phyloP scores from a whole-genome alignment of 2,113 vertebrate species.

The Arenaria interpres region DNA sequence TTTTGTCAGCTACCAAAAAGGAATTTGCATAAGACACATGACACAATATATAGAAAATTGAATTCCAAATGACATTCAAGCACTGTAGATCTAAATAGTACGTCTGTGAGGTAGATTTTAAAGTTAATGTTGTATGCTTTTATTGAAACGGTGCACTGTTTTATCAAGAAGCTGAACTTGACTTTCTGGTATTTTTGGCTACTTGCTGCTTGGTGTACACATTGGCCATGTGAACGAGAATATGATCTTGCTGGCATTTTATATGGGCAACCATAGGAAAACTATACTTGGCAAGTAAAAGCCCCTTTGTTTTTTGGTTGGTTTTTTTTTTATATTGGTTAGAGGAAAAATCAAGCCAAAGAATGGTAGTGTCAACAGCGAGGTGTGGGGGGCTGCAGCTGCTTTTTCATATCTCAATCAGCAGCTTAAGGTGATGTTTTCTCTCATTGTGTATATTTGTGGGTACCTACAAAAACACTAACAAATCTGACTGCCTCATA shows the following conservation, averaged over 20 bases:
- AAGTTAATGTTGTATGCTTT: neutral
- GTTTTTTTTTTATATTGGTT: neutral
- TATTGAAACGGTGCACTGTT: neutral
- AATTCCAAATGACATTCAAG: neutral
- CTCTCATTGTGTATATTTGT: neutral
- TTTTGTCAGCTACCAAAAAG: conserved; percentile 35
- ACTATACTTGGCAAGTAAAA: neutral
- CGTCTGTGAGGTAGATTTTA: neutral
- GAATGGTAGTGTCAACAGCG: neutral
- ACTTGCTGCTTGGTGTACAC: neutral
- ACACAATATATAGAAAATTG: neutral
- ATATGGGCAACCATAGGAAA: neutral
- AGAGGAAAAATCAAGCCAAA: neutral
- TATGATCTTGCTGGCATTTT: neutral
- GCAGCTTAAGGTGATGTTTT: neutral
- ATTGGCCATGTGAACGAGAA: neutral
- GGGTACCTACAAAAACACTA: neutral
- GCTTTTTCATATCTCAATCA: neutral
- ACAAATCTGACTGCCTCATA: neutral
- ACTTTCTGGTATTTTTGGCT: neutral
- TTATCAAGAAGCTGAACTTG: neutral
- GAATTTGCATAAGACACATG: neutral
- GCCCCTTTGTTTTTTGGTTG: neutral
- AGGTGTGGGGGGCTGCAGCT: neutral
- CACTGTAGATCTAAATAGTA: neutral